Evolutionary conservation across 1,140 invertebrate species (phyloP), one percentile per base, ranked within the genome.

Genomic region (Cherax quadricarinatus): DNA sequence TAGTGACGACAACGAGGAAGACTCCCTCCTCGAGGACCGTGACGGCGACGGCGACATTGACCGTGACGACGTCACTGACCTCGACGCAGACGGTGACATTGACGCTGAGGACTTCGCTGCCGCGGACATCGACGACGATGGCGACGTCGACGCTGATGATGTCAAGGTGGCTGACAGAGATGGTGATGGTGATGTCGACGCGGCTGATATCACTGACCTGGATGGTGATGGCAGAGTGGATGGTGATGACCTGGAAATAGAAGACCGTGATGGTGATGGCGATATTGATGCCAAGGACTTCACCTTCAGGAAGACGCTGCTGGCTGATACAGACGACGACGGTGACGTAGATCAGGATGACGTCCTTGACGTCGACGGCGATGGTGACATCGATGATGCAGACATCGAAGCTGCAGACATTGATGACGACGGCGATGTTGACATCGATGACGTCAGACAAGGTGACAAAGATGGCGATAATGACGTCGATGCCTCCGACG

Each of bases 371-470:
- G 30, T 86, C 48, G 92, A 93, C 30, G 92, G 92, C 51, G 92
- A 93, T 89, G 92, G 92, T 5, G 92, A 89, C 66, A 48, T 93
- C 53, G 92, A 93, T 87, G 92, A 91, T 41, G 73, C 18, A 41
- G 93, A 94, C 62, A 51, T 91, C 7, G 73, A 73, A 21, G 93
- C 92, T 41, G 66, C 91, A 24, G 93, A 94, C 81, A 80, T 92
- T 14, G 89, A 94, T 83, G 88, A 92, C 53, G 93, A 94, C 80
- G 93, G 93, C 21, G 86, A 94, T 79, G 88, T 94, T 73, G 93
- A 94, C 30, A 51, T 70, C 24, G 89, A 91, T 48, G 93, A 94
- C 41, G 53, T 93, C 5, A 81, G 79, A 9, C 66, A 53, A 48
- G 89, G 88, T 24, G 92, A 94, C 51, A 89, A 75, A 87, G 88